These are phyloP conservation scores for Eugnorisma glareosa DNA, from an alignment of 2,888 invertebrate genomes.

Conservation along the genomic window DNA sequence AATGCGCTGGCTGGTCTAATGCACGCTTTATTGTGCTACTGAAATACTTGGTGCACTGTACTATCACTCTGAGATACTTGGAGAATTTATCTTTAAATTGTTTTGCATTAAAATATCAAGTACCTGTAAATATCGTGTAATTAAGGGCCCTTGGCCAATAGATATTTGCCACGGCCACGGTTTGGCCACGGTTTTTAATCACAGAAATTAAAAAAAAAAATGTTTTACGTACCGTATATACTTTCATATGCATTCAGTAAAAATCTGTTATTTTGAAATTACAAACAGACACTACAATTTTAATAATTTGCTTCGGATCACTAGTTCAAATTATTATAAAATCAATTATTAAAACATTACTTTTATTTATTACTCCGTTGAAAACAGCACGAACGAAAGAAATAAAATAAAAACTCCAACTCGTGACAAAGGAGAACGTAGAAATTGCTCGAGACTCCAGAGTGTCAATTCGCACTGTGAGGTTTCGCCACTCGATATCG, in stretches of 20 bases:
- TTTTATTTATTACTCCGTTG: background rate
- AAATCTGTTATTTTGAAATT: no score
- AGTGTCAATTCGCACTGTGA: conserved; percentile 32
- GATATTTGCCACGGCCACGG: no score
- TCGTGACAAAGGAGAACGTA: conserved; percentile 23
- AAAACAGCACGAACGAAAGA: background rate
- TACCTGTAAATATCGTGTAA: background rate
- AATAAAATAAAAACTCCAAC: conserved; percentile 7
- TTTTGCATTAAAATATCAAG: background rate
- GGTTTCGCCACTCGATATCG: conserved; percentile 27
- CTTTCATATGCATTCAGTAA: no score
- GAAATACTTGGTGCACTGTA: conserved; percentile 26
- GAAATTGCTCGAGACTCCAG: conserved; percentile 22
- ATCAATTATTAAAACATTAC: background rate
- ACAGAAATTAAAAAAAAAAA: no score
- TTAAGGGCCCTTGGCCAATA: background rate
- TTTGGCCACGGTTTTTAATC: no score
- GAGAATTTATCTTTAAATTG: conserved; percentile 18
- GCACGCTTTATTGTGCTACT: conserved; percentile 18
- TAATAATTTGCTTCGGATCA: no score
- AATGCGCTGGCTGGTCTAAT: conserved; percentile 36
- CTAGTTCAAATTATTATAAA: background rate
- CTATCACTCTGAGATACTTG: conserved; percentile 14
- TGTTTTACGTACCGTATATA: no score
- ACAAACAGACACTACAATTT: no score